Percentiles rank a stretch among this genome's conserved stretches.
Conservation (phyloP, 2,888 invertebrate species). For the Trissonchulus sp. region DNA sequence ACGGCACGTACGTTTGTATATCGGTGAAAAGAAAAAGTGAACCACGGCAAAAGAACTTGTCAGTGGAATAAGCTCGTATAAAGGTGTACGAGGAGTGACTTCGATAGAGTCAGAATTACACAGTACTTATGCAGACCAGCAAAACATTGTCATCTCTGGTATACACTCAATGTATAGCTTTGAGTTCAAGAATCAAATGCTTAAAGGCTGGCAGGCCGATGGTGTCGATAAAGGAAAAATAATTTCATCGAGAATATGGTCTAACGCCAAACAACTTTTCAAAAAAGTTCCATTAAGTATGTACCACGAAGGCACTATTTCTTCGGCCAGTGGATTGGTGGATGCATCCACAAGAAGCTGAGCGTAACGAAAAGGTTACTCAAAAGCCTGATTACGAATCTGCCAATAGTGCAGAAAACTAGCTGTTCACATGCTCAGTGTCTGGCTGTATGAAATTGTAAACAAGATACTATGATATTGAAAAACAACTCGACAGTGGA, state of each 20-base stretch:
- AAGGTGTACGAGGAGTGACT: neutral
- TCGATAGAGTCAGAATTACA: neutral
- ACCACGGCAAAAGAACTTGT: conserved; percentile 1
- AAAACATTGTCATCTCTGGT: neutral
- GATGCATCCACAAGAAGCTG: neutral
- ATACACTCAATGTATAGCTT: neutral
- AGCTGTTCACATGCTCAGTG: neutral
- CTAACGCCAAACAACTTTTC: neutral
- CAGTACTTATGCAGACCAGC: neutral
- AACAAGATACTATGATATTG: neutral
- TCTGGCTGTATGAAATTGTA: neutral
- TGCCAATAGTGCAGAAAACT: no score
- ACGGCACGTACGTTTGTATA: conserved; percentile 1
- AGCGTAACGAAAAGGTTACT: neutral
- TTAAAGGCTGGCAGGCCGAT: neutral
- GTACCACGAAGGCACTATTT: neutral
- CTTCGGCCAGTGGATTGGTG: neutral
- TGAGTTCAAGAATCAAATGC: neutral
- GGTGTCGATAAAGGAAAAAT: neutral
- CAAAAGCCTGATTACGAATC: no score
- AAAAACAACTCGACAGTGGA: neutral
- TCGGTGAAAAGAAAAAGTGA: neutral
- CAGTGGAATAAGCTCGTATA: neutral
- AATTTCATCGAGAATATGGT: neutral
- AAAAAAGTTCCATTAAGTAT: neutral